Base-by-base conservation (phyloP, 2,888 invertebrate genomes). In the Globia sparganii region DNA sequence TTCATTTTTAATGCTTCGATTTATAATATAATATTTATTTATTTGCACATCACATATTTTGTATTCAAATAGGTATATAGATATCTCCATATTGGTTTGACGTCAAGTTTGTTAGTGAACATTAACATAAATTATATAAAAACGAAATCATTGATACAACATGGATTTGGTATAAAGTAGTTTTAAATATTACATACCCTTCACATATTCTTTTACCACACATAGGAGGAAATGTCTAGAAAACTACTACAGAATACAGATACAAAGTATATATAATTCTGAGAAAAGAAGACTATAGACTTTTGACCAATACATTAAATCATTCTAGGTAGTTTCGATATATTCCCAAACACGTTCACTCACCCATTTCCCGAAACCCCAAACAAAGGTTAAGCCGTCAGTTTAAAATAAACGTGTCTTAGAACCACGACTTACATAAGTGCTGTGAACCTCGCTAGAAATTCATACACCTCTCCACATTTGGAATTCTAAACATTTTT, bases 401-500 rank as follows among this genome's bases (percentile, higher is more conserved):
- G 68, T 69, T 79, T 59, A n/a, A 80, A 85, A 84, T 64, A 75
- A 75, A 75, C 40, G 61, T 56, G 69, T 80, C 65, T 66, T 31
- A 62, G 72, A 82, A 75, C 49, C 15, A 5, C 49, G 13, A 56
- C 37, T 85, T 74, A 64, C 67, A 71, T 66, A 86, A 86, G 69
- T 62, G 81, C 69, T 68, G 43, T 77, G 73, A 82, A 72, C 71
- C 15, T 65, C 34, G 49, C 83, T 72, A 65, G 77, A 72, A 82
- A 77, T 78, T 82, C 62, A 82, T 81, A 77, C 68, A 81, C 43
- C 43, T 53, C 71, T 58, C 53, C 58, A 74, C 74, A 74, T 77
- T 77, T 62, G 69, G 65, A 77, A 82, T 86, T 77, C 74, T 62
- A 62, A 77, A 77, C 62, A 82, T 77, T 83, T 83, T 83, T 83